Percentiles rank a stretch among this genome's conserved stretches.
Evolutionary conservation across 2,797 vertebrate species (phyloP).

Genomic region (Amblyraja radiata): DNA sequence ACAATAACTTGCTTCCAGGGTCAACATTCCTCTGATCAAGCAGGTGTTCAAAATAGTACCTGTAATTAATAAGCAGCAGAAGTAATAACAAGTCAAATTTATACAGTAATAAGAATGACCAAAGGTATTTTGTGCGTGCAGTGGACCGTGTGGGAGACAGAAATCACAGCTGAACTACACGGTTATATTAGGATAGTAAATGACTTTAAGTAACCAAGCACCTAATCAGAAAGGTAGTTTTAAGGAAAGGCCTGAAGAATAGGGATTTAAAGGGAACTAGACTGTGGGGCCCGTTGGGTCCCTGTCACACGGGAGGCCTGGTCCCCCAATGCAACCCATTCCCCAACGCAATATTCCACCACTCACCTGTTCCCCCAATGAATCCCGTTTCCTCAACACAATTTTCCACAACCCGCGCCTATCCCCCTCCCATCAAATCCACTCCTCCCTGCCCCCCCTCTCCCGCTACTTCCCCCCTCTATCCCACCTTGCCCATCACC

Average conservation of each 20-base stretch:
- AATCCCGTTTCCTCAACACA: too few species aligned
- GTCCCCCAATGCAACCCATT: too few species aligned
- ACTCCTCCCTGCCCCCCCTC: too few species aligned
- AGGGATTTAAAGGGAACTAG: not conserved
- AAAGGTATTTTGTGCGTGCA: not conserved
- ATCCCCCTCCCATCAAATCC: too few species aligned
- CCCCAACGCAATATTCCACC: too few species aligned
- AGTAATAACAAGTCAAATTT: not conserved
- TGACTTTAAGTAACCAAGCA: not conserved
- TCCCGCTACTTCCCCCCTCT: too few species aligned
- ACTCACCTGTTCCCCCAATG: too few species aligned
- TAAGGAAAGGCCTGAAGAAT: not conserved
- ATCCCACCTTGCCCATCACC: too few species aligned
- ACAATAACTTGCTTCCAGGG: not conserved
- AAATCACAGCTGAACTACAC: not conserved
- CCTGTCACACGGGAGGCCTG: too few species aligned
- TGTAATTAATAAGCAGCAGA: not conserved
- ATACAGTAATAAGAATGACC: not conserved
- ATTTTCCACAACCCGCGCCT: too few species aligned
- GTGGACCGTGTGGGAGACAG: not conserved
- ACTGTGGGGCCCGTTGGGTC: too few species aligned
- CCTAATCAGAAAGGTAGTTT: not conserved
- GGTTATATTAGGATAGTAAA: too few species aligned
- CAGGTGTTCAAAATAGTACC: not conserved
- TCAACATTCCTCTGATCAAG: not conserved